Percentiles rank a stretch among this genome's conserved stretches.
These are phyloP conservation scores for Podarcis siculus DNA, from an alignment of 2,797 vertebrate genomes.

Conservation along the genomic window DNA sequence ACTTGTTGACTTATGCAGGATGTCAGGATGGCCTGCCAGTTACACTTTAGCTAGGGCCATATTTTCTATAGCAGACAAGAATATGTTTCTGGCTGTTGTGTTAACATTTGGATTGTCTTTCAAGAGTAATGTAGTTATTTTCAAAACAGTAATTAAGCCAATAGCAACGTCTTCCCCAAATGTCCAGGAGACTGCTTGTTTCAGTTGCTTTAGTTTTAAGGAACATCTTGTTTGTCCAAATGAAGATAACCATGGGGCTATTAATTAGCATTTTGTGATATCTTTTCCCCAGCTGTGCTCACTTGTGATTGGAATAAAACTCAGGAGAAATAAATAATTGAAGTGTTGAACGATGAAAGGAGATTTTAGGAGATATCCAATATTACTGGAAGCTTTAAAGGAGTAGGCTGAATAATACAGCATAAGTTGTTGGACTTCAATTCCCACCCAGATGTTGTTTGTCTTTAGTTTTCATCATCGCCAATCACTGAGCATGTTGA, in stretches of 20 bases:
- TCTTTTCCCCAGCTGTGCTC: not conserved
- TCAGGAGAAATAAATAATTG: not conserved
- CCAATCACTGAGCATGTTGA: too few species aligned
- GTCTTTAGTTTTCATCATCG: too few species aligned
- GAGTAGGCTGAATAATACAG: too few species aligned
- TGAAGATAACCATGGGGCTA: not conserved
- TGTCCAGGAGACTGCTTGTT: slow-evolving; percentile 1
- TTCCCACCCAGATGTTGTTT: too few species aligned
- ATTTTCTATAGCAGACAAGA: slow-evolving; percentile 46
- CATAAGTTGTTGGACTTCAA: too few species aligned
- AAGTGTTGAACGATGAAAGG: not conserved
- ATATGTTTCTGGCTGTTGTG: slow-evolving; percentile 17
- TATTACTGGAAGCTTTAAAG: not conserved
- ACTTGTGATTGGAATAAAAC: not conserved
- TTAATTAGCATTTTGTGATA: not conserved
- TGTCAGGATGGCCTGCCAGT: slow-evolving; percentile 44
- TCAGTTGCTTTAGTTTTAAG: slow-evolving; percentile 46
- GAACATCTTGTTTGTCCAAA: slow-evolving; percentile 33
- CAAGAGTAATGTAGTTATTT: slow-evolving; percentile 42
- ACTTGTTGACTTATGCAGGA: slow-evolving; percentile 45
- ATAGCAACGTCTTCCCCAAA: slow-evolving; percentile 42
- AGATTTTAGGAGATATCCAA: not conserved
- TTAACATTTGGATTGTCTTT: slow-evolving; percentile 44
- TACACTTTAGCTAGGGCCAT: slow-evolving; percentile 50
- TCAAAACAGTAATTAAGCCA: slow-evolving; percentile 44